These are phyloP conservation scores for Paracanthobrama guichenoti DNA, from an alignment of 2,113 vertebrate species.

Conservation along the genomic window DNA sequence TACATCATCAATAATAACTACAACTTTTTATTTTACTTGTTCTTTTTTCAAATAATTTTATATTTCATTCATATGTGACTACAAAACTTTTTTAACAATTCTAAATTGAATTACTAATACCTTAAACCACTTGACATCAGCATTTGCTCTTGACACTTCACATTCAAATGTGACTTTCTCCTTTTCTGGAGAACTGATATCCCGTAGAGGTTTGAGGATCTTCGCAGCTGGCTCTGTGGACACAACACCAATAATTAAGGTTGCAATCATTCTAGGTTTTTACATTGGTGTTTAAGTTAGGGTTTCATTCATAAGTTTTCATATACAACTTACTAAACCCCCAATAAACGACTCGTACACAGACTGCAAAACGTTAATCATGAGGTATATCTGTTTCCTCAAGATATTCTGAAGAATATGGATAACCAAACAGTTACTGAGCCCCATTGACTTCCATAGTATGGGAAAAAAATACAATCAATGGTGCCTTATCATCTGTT, in stretches of 20 bases:
- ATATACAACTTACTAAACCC: not conserved
- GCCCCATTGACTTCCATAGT: too few relatives aligned
- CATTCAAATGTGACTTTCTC: constrained; percentile 87
- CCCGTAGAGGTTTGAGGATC: constrained; percentile 81
- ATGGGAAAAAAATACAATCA: too few relatives aligned
- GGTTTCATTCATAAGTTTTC: not conserved
- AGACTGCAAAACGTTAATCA: too few relatives aligned
- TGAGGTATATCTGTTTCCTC: too few relatives aligned
- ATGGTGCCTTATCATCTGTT: too few relatives aligned
- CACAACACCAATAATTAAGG: not conserved
- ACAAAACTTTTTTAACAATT: constrained; percentile 9
- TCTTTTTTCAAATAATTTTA: not conserved
- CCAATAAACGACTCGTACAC: not conserved
- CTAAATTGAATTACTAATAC: constrained; percentile 65
- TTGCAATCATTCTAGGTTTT: not conserved
- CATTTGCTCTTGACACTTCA: constrained; percentile 87
- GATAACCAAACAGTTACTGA: too few relatives aligned
- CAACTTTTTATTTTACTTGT: not conserved
- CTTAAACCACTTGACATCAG: constrained; percentile 92
- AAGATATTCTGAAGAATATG: too few relatives aligned
- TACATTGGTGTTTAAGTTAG: not conserved
- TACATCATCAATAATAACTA: not conserved
- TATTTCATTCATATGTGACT: not conserved
- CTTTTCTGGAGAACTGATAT: constrained; percentile 81
- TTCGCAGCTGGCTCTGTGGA: constrained; percentile 82